Percentiles rank a stretch among this genome's conserved stretches.
Conservation (phyloP, 2,113 vertebrate species). For the Leptosomus discolor region DNA sequence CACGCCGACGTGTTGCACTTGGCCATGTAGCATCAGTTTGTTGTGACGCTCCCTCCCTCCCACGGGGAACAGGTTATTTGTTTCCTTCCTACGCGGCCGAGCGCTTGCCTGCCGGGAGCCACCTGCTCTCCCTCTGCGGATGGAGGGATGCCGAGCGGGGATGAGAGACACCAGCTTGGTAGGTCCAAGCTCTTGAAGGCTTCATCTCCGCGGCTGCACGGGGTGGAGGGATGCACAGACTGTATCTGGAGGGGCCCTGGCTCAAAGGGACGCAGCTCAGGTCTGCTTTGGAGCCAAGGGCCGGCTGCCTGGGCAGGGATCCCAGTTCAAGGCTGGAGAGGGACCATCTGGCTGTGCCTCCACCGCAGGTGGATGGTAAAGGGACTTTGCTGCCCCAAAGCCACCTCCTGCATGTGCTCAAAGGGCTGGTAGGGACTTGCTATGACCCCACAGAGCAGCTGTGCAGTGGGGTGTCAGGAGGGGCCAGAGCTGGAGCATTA, state of each 20-base stretch:
- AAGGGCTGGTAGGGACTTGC: background rate
- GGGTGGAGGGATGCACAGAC: background rate
- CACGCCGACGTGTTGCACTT: rapidly evolving
- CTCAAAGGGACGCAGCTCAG: background rate
- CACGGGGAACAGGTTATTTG: rapidly evolving
- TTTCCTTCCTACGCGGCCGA: background rate
- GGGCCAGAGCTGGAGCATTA: background rate
- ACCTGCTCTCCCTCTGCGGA: background rate
- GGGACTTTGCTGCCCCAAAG: background rate
- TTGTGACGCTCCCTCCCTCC: background rate
- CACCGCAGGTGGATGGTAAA: background rate
- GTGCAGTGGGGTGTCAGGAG: background rate
- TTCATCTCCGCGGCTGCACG: rapidly evolving
- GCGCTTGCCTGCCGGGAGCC: background rate
- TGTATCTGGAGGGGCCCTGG: background rate
- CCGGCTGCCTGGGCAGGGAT: background rate
- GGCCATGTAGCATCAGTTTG: rapidly evolving
- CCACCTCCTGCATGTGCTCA: background rate
- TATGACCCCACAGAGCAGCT: background rate
- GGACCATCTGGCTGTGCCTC: background rate
- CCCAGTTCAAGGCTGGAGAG: no score
- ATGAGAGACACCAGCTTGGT: background rate
- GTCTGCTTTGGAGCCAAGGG: background rate
- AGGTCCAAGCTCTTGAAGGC: background rate
- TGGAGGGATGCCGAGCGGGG: rapidly evolving